phyloP scores from a whole-genome alignment of 2,113 vertebrate genomes.

The Dipodomys stephensi region DNA sequence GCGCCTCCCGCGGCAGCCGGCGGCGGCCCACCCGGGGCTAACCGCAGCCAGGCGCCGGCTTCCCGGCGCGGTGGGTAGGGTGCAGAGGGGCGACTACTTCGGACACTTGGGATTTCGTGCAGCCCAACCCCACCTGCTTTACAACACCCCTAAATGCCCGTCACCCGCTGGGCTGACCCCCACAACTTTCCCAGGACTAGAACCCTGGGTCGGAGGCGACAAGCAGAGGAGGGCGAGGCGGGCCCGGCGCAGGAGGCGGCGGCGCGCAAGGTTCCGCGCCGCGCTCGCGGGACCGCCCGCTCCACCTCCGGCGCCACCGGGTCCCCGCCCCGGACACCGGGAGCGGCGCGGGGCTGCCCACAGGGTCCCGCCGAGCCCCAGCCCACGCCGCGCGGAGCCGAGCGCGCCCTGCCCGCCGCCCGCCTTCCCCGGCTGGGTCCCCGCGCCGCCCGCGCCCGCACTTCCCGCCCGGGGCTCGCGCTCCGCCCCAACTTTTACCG shows the following conservation, averaged over 20 bases:
- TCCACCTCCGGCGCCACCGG: neutral
- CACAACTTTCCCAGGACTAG: slow-evolving; percentile 42
- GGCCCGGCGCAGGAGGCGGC: neutral
- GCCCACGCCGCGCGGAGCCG: neutral
- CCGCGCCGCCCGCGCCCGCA: slow-evolving; percentile 15
- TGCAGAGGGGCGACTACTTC: no score
- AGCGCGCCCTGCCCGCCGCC: neutral
- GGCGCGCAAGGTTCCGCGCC: neutral
- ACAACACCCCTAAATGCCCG: neutral
- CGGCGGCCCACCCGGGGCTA: no score
- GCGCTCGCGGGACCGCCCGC: neutral
- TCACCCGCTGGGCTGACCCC: neutral
- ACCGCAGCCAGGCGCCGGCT: no score
- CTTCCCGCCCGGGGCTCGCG: slow-evolving; percentile 42
- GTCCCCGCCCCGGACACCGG: neutral
- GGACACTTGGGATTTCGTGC: neutral
- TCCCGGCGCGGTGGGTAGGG: no score
- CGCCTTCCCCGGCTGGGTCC: neutral
- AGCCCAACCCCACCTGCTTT: neutral
- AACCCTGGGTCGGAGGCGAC: neutral
- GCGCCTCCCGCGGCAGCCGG: no score
- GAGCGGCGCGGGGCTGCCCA: neutral
- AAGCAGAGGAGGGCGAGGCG: neutral
- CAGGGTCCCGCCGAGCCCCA: neutral
- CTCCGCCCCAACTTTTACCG: slow-evolving; percentile 74